A percentile compares a stretch with the other conserved stretches of the same genome.
phyloP scores from a whole-genome alignment of 2,113 vertebrate species.

The Megaceryle maxima region DNA sequence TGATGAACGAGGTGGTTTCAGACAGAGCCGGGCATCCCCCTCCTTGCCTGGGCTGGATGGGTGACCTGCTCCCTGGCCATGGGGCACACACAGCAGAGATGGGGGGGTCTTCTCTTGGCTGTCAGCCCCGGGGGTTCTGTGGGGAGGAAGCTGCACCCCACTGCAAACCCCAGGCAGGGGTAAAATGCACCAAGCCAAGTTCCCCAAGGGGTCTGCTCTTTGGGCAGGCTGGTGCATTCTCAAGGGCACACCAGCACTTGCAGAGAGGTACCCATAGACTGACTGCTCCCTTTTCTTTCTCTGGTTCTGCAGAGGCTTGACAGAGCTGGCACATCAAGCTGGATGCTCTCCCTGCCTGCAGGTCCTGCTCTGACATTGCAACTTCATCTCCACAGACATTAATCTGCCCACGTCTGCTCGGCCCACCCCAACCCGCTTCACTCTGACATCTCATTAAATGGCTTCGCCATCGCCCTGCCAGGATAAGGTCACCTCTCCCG shows the following conservation, averaged over 20 bases:
- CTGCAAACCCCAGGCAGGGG: background rate
- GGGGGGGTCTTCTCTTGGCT: rapidly evolving
- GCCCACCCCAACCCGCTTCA: background rate
- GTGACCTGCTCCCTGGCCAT: background rate
- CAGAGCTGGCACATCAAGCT: rapidly evolving
- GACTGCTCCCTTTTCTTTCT: background rate
- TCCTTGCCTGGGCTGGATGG: background rate
- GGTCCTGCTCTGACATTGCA: background rate
- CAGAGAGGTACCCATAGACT: background rate
- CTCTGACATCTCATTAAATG: background rate
- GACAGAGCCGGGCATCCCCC: background rate
- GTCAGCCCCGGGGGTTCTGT: rapidly evolving
- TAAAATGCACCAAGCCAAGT: background rate
- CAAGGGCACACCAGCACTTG: background rate
- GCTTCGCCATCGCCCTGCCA: rapidly evolving
- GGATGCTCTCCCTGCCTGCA: background rate
- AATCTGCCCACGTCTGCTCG: background rate
- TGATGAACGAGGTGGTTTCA: constrained; percentile 11
- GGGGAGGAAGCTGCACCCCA: background rate
- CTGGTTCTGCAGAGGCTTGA: background rate
- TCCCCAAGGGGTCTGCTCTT: background rate
- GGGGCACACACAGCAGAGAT: background rate
- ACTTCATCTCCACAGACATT: background rate
- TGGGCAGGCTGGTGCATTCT: background rate
- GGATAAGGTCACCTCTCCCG: constrained; percentile 6